Conservation (phyloP, 2,888 invertebrate species). For the Harpagoxenus sublaevis region DNA sequence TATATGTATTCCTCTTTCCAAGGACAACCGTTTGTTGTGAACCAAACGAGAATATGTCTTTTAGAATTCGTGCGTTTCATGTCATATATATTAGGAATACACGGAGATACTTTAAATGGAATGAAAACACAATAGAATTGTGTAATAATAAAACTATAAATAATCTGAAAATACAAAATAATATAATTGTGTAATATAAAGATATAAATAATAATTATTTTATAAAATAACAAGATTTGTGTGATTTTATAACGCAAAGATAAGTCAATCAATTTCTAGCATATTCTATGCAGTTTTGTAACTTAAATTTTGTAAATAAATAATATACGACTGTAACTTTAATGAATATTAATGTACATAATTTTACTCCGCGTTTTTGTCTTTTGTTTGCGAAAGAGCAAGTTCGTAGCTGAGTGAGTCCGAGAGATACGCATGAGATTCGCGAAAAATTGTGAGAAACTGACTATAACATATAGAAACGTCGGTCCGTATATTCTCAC, state of each 20-base stretch:
- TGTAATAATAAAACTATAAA: background rate
- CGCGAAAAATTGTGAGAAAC: too few species aligned
- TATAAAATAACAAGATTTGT: slow-evolving; percentile 1
- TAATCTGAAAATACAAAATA: background rate
- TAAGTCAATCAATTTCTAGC: background rate
- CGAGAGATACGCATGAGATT: too few species aligned
- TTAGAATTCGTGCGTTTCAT: too few species aligned
- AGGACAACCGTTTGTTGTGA: too few species aligned
- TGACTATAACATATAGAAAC: too few species aligned
- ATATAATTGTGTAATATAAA: background rate
- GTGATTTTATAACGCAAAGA: background rate
- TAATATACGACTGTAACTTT: background rate
- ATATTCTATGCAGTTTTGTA: background rate
- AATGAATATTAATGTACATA: too few species aligned
- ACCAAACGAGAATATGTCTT: too few species aligned
- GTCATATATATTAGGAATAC: background rate
- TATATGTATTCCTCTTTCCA: background rate
- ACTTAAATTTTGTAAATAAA: background rate
- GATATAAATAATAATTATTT: background rate
- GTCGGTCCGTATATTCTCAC: too few species aligned
- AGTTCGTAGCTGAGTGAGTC: too few species aligned
- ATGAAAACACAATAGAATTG: background rate
- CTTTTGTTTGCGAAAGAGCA: too few species aligned
- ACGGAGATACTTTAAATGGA: background rate
- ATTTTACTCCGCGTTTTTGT: too few species aligned